Evolutionary conservation across 2,113 vertebrate genomes (phyloP).

Genomic region (Arizona elegans): DNA sequence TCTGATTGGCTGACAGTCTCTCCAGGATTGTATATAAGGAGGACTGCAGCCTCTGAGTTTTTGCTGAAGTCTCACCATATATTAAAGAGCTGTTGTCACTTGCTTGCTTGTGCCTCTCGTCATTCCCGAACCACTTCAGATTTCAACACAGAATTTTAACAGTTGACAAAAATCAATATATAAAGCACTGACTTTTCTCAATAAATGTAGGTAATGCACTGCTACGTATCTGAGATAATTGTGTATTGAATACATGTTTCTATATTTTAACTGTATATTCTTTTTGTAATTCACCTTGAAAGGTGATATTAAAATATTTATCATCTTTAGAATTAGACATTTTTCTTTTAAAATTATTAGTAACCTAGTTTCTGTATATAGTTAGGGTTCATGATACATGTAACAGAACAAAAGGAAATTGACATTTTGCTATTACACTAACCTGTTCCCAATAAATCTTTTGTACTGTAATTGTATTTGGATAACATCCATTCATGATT

Average conservation of each 20-base stretch:
- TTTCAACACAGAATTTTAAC: background rate
- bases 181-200: background rate
- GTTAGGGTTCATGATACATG: no score
- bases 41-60: no score
- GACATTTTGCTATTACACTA: background rate
- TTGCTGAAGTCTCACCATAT: no score
- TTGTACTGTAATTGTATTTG: background rate
- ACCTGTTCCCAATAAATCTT: background rate
- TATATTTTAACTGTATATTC: background rate
- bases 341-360: background rate
- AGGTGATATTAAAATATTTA: background rate
- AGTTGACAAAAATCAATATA: background rate
- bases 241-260: background rate
- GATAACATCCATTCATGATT: background rate
- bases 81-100: no score
- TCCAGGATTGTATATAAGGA: no score
- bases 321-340: background rate
- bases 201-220: background rate
- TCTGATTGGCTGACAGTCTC: no score
- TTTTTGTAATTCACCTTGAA: background rate
- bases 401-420: background rate
- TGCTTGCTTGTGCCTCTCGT: no score
- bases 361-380: background rate
- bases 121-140: no score
- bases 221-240: background rate